Conservation (phyloP, 2,113 vertebrate species). For the Apistogramma diplotaenia region DNA sequence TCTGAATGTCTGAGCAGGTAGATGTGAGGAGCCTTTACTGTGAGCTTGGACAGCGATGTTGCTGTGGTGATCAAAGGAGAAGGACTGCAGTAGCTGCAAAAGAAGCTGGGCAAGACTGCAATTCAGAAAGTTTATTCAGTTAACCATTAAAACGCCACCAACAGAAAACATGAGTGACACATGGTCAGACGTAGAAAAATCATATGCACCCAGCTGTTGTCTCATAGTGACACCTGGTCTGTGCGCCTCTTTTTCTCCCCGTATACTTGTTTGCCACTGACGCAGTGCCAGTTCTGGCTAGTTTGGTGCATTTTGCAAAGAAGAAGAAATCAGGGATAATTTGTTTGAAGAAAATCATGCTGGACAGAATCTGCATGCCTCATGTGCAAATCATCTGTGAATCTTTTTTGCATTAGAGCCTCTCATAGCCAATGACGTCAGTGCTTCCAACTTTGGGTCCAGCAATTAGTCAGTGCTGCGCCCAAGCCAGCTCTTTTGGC, state of each 20-base stretch:
- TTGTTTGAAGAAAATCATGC: not conserved
- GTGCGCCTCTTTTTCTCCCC: not conserved
- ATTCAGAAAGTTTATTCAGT: slow-evolving; percentile 66
- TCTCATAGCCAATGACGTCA: not conserved
- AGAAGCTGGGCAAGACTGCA: slow-evolving; percentile 27
- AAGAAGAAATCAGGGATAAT: not conserved
- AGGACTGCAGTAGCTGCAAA: slow-evolving; percentile 51
- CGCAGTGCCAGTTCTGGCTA: not conserved
- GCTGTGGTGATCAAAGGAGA: slow-evolving; percentile 73
- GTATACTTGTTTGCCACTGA: not conserved
- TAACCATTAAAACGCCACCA: slow-evolving; percentile 64
- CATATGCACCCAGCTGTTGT: not conserved
- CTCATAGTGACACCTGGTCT: not conserved
- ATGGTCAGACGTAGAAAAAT: not conserved
- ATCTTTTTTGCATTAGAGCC: not conserved
- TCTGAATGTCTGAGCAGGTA: slow-evolving; percentile 47
- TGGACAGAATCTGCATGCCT: not conserved
- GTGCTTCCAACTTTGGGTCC: not conserved
- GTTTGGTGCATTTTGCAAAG: not conserved
- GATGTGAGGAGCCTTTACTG: slow-evolving; percentile 70
- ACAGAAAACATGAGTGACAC: slow-evolving; percentile 58
- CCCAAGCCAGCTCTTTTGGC: not conserved
- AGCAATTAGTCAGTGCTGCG: not conserved
- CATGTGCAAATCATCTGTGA: not conserved
- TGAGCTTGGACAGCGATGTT: slow-evolving; percentile 75